Base-by-base conservation (phyloP, 2,888 invertebrate species). In the Scrobipalpa atriplicella region DNA sequence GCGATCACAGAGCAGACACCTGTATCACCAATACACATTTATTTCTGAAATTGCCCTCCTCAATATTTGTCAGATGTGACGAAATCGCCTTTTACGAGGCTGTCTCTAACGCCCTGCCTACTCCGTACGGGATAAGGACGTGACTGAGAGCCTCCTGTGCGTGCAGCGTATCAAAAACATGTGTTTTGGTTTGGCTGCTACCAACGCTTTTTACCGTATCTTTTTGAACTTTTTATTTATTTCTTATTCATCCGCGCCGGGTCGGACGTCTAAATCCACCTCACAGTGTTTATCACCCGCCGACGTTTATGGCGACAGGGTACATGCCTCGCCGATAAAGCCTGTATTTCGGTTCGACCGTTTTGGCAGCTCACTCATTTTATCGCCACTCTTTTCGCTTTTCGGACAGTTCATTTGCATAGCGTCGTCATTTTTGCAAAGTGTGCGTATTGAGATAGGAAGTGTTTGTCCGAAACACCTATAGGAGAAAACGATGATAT, bases 211-310 rank as follows among this genome's bases (percentile, higher is more conserved):
- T 83, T 82, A 83, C 79, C 80, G 78, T 77, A 75, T 77, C 77
- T 75, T 64, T 29, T 70, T 71, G 67, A 70, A 64, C 64, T 71
- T 69, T 70, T 69, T 68, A 69, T 76, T 75, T 77, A 69, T 73
- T 75, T 75, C 68, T 78, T 72, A 75, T 79, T 78, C 76, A 73
- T 69, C 68, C 70, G 38, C 58, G 68, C 43, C 16, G n/a, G 47
- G 71, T 85, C 87, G 75, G 79, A 86, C 78, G 82, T 86, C 87
- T 88, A 86, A 86, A 87, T 88, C 78, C 79, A 69, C 69, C 58
- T 68, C 71, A 78, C 58, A 74, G 72, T 77, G 76, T 85, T 84
- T 86, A 85, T 86, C 83, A 78, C 72, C 69, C 62, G 62, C 70
- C 69, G 76, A 80, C 78, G 73, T 78, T 73, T 74, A 74, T 75